These are phyloP conservation scores for Gastrophryne carolinensis DNA, from an alignment of 2,797 vertebrate genomes.

Conservation along the genomic window DNA sequence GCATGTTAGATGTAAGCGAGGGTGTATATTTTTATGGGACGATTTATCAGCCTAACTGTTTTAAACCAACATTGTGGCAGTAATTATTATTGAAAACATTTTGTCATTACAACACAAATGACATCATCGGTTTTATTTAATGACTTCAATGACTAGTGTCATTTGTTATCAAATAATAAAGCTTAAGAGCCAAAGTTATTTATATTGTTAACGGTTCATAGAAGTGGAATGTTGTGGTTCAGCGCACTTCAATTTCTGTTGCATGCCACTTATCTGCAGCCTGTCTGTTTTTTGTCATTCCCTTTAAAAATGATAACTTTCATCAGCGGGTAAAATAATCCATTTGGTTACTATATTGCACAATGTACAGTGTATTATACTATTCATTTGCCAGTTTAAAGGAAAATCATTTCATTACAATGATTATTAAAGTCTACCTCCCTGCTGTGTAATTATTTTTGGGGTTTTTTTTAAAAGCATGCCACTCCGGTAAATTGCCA, in stretches of 20 bases:
- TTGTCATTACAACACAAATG: conserved; percentile 47
- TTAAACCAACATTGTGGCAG: conserved; percentile 1
- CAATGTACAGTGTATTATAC: no score
- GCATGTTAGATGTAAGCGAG: not conserved
- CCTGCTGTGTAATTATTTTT: no score
- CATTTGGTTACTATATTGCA: no score
- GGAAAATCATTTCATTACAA: no score
- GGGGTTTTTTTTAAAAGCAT: no score
- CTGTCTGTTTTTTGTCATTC: not conserved
- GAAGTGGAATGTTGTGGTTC: conserved; percentile 31
- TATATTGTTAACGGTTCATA: conserved; percentile 34
- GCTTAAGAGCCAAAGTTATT: conserved; percentile 20
- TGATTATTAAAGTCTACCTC: no score
- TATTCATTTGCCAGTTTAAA: no score
- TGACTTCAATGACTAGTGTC: conserved; percentile 31
- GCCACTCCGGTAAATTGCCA: no score
- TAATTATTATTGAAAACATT: conserved; percentile 43
- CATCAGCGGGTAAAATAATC: no score
- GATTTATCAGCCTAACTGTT: conserved; percentile 23
- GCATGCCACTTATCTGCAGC: conserved; percentile 18
- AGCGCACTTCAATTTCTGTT: conserved; percentile 23
- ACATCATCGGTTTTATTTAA: conserved; percentile 46
- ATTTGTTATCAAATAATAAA: conserved; percentile 40
- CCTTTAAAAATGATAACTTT: no score
- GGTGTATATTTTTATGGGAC: not conserved